A percentile compares a stretch with the other conserved stretches of the same genome.
phyloP scores from a whole-genome alignment of 2,888 invertebrate genomes.

The Halocaridina rubra region DNA sequence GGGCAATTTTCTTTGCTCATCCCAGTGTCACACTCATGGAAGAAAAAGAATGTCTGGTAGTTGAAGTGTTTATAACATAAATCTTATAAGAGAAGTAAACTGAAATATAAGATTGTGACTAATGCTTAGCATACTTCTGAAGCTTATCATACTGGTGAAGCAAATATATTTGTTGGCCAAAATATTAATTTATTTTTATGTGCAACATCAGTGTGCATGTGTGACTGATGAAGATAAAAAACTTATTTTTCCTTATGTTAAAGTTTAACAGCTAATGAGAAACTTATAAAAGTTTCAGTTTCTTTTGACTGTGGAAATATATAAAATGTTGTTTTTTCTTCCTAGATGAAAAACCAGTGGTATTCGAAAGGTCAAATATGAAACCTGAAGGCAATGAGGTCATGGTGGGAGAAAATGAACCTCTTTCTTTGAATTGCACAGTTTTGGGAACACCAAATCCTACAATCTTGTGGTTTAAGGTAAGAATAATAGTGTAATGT shows the following conservation, averaged over 20 bases:
- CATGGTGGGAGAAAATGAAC: background rate
- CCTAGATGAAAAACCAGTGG: background rate
- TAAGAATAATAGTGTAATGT: background rate
- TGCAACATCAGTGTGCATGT: too few relatives aligned
- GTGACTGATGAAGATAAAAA: too few relatives aligned
- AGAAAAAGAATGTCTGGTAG: too few relatives aligned
- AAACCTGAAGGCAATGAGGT: background rate
- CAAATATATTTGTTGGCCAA: background rate
- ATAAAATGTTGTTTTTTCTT: background rate
- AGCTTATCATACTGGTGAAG: background rate
- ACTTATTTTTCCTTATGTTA: too few relatives aligned
- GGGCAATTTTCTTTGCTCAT: too few relatives aligned
- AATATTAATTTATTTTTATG: background rate
- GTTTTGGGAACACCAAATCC: conserved; percentile 20
- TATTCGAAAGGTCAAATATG: conserved; percentile 8
- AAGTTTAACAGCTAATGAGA: too few relatives aligned
- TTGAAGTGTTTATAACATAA: too few relatives aligned
- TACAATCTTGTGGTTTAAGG: conserved; percentile 20
- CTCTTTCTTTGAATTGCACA: conserved; percentile 11
- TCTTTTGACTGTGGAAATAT: background rate
- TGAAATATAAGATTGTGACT: background rate
- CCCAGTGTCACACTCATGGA: too few relatives aligned
- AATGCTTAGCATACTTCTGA: background rate
- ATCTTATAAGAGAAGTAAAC: too few relatives aligned
- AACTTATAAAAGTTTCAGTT: too few relatives aligned